Conservation (phyloP, 37 sponge, comb jelly and placozoan genomes). For the Beroe forskalii region DNA sequence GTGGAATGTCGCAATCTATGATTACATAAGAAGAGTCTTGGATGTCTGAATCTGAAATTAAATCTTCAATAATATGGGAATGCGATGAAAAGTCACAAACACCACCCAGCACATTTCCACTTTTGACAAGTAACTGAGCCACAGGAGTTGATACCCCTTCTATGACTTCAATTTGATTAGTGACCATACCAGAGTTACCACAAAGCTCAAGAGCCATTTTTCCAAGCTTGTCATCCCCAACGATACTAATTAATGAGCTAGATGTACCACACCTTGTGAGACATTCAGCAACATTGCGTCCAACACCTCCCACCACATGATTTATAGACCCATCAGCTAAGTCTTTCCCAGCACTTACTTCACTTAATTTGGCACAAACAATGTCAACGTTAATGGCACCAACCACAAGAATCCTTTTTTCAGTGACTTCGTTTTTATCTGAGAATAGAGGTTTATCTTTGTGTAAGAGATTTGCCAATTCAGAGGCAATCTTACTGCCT, state of each 20-base stretch:
- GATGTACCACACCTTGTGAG: slow-evolving; percentile 71
- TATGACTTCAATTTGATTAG: not conserved
- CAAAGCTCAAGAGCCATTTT: slow-evolving; percentile 48
- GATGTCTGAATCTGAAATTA: not conserved
- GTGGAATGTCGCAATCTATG: slow-evolving; percentile 20
- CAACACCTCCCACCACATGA: slow-evolving; percentile 82
- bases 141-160: slow-evolving; percentile 4
- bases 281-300: slow-evolving; percentile 72
- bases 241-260: slow-evolving; percentile 78
- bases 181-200: not conserved
- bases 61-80: not conserved
- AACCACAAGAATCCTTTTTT: slow-evolving; percentile 66
- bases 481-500: slow-evolving; percentile 80
- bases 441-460: not conserved
- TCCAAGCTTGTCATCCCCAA: slow-evolving; percentile 79
- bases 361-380: slow-evolving; percentile 61
- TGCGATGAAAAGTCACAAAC: slow-evolving; percentile 6
- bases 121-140: not conserved
- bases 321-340: slow-evolving; percentile 66
- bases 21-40: not conserved
- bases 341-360: slow-evolving; percentile 66
- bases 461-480: slow-evolving; percentile 65
- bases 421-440: not conserved
- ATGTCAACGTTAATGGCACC: slow-evolving; percentile 79
- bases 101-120: slow-evolving; percentile 30